phyloP scores from a whole-genome alignment of 2,113 vertebrate species.

The Tursiops truncatus region DNA sequence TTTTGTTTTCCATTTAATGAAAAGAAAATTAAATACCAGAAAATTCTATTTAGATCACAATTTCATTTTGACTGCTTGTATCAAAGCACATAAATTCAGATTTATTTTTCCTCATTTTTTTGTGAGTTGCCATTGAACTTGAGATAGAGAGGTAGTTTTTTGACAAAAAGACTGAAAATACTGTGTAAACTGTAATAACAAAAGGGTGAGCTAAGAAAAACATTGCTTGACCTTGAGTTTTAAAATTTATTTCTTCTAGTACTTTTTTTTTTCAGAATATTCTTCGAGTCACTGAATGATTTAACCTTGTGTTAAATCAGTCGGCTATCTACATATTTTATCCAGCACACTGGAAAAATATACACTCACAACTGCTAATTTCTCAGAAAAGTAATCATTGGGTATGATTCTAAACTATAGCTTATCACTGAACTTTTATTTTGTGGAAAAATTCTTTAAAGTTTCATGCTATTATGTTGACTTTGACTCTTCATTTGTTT shows the following conservation, averaged over 20 bases:
- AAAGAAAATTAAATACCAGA: conserved; percentile 39
- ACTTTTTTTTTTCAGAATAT: background rate
- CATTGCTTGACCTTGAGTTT: background rate
- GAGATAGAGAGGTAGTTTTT: background rate
- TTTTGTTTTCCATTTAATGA: background rate
- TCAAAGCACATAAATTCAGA: conserved; percentile 9
- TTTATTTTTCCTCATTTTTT: background rate
- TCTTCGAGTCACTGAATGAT: background rate
- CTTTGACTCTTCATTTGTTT: background rate
- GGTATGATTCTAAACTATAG: background rate
- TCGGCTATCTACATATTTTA: background rate
- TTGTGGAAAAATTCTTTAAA: background rate
- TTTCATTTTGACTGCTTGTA: background rate
- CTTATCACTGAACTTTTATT: background rate
- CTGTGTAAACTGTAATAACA: background rate
- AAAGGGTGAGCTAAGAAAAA: background rate
- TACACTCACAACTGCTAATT: background rate
- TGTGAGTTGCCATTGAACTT: background rate
- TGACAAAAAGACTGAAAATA: background rate
- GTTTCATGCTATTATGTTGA: background rate
- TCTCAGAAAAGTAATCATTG: background rate
- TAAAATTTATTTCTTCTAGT: background rate
- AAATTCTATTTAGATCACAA: background rate
- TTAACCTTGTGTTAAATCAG: conserved; percentile 16
- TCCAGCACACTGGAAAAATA: background rate